Conservation (phyloP, 1,140 invertebrate species). For the Antheraea mylitta region DNA sequence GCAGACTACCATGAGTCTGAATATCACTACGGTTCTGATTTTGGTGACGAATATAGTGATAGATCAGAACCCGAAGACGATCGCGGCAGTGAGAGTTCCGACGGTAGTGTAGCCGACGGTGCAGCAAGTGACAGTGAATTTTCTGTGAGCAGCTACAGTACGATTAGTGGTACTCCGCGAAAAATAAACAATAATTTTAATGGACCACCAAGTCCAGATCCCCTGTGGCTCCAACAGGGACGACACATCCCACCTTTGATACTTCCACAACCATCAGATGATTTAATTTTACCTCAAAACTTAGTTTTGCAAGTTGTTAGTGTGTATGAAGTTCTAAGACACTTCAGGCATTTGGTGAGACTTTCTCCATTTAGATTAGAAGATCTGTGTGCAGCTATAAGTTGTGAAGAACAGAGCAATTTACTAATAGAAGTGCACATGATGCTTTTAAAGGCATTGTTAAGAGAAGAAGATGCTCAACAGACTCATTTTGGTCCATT, state of each 20-base stretch:
- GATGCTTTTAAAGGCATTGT: slow-evolving; percentile 92
- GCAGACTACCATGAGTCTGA: slow-evolving; percentile 91
- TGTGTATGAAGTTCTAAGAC: slow-evolving; percentile 96
- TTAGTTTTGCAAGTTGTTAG: slow-evolving; percentile 89
- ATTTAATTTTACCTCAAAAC: slow-evolving; percentile 90
- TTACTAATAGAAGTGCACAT: slow-evolving; percentile 96
- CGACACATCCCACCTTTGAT: slow-evolving; percentile 87
- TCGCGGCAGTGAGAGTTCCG: slow-evolving; percentile 81
- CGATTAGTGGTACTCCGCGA: slow-evolving; percentile 80
- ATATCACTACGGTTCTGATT: slow-evolving; percentile 94
- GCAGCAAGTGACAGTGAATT: slow-evolving; percentile 91
- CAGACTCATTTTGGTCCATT: slow-evolving; percentile 97
- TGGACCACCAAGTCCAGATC: slow-evolving; percentile 90
- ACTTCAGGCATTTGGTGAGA: slow-evolving; percentile 93
- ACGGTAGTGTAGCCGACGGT: slow-evolving; percentile 83
- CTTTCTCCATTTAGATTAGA: slow-evolving; percentile 97
- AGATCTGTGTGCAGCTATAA: slow-evolving; percentile 96
- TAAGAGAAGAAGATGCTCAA: slow-evolving; percentile 96
- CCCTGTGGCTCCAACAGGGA: slow-evolving; percentile 91
- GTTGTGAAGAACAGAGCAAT: slow-evolving; percentile 94
- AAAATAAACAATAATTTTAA: slow-evolving; percentile 72
- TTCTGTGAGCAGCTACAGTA: slow-evolving; percentile 88
- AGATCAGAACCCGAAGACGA: slow-evolving; percentile 88
- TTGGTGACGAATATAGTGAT: slow-evolving; percentile 91
- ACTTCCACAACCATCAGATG: slow-evolving; percentile 93